These are phyloP conservation scores for Cephus runcator DNA, from an alignment of 2,888 invertebrate species.

Conservation along the genomic window DNA sequence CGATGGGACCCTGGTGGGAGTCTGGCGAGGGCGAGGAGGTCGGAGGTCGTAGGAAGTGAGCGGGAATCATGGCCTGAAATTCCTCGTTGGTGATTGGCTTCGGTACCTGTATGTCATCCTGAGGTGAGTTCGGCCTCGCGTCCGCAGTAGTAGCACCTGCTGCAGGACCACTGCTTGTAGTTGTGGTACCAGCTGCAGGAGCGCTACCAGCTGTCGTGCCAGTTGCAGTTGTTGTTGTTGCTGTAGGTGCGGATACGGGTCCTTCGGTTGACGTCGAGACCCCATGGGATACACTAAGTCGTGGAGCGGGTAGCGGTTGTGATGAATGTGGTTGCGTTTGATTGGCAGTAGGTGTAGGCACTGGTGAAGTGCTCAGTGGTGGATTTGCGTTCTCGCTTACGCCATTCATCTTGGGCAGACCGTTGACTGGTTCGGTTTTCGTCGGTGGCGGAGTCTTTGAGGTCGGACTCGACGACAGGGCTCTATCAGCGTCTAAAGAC, in stretches of 20 bases:
- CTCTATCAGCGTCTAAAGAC: slow-evolving; percentile 68
- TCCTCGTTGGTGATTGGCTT: slow-evolving; percentile 93
- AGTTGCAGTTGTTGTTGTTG: slow-evolving; percentile 27
- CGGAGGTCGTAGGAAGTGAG: slow-evolving; percentile 79
- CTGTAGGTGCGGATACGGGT: slow-evolving; percentile 24
- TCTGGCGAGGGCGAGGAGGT: slow-evolving; percentile 63
- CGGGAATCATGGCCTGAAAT: slow-evolving; percentile 95
- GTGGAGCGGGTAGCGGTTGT: slow-evolving; percentile 53
- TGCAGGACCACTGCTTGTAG: slow-evolving; percentile 35
- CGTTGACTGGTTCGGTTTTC: slow-evolving; percentile 55
- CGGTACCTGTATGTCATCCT: slow-evolving; percentile 73
- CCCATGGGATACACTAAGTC: slow-evolving; percentile 44
- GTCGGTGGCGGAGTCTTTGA: slow-evolving; percentile 60
- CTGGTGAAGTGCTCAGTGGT: slow-evolving; percentile 35
- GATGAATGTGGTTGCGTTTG: slow-evolving; percentile 26
- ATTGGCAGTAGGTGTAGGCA: slow-evolving; percentile 35
- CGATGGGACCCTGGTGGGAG: slow-evolving; percentile 69
- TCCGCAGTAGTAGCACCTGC: slow-evolving; percentile 48
- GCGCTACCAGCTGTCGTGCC: slow-evolving; percentile 33
- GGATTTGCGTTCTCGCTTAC: slow-evolving; percentile 35
- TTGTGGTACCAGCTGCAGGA: slow-evolving; percentile 32
- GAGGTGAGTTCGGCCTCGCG: slow-evolving; percentile 65
- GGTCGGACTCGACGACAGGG: slow-evolving; percentile 53
- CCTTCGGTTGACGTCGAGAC: slow-evolving; percentile 13
- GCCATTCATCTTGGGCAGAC: slow-evolving; percentile 57